Conservation (phyloP, 2,113 vertebrate genomes). For the Echinops telfairi region DNA sequence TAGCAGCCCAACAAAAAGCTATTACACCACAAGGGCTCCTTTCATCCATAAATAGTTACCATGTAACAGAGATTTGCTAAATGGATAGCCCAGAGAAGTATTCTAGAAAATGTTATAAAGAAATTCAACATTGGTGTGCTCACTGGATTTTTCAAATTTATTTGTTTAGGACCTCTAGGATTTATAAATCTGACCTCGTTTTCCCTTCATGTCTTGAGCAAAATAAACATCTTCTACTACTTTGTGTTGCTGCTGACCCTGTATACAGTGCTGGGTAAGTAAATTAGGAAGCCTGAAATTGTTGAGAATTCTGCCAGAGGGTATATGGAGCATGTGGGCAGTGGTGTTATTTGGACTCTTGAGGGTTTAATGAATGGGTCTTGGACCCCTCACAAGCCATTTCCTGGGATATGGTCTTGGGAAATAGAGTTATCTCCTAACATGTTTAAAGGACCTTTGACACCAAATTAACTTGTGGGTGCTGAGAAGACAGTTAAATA, state of each 20-base stretch:
- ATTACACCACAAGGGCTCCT: no score
- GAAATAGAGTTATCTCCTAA: conserved; percentile 53
- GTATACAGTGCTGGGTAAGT: conserved; percentile 95
- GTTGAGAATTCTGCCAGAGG: conserved; percentile 25
- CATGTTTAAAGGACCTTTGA: conserved; percentile 48
- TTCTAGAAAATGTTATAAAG: conserved; percentile 64
- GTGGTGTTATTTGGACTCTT: conserved; percentile 49
- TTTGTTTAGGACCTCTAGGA: conserved; percentile 86
- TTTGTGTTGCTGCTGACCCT: conserved; percentile 93
- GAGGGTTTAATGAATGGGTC: neutral
- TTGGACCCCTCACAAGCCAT: conserved; percentile 24
- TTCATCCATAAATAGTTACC: neutral
- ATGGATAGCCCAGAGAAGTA: neutral
- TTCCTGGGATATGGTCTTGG: conserved; percentile 40
- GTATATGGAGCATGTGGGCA: conserved; percentile 52
- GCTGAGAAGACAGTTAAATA: conserved; percentile 28
- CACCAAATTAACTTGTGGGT: conserved; percentile 12
- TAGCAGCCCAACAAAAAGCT: no score
- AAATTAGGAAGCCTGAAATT: conserved; percentile 43
- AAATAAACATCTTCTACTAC: conserved; percentile 92
- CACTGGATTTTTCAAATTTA: conserved; percentile 69
- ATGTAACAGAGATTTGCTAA: conserved; percentile 40
- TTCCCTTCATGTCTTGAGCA: conserved; percentile 94
- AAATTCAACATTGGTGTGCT: conserved; percentile 64
- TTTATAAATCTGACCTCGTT: conserved; percentile 85